Evolutionary conservation across 2,797 vertebrate species (phyloP), one percentile per base, ranked within the genome.

Genomic region (Rhodeus uyekii): DNA sequence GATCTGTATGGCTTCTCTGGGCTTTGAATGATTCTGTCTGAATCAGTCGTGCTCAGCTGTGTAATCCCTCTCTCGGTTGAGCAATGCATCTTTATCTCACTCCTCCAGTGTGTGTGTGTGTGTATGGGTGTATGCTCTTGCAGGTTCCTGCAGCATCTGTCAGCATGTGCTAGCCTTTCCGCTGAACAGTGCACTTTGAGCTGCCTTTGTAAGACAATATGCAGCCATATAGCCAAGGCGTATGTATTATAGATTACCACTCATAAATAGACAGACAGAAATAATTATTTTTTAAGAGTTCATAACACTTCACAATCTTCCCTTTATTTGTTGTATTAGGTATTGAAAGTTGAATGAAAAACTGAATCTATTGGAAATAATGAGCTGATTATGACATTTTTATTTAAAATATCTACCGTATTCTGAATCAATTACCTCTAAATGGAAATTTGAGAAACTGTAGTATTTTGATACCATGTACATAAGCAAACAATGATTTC

Each of bases 161-260:
- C 89, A 88, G 86, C 86, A 84, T 87, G 76, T 78, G 73, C 79
- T 69, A 75, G 81, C 81, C 86, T 86, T 89, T 88, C 81, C 82
- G 86, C 86, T 89, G 86, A 87, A 89, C 87, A 85, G 87, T 83
- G 83, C 85, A 87, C 86, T 89, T 90, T 83, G 80, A 73, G 64
- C 72, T 86, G 78, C 73, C 81, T 86, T 80, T 81, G 83, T 86
- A 86, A 88, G 80, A 88, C 83, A 88, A 88, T 89, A 86, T 75
- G 86, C 87, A 87, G 81, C 73, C 83, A 82, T 74, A 83, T 74
- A 83, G 84, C 60, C 68, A 65, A 84, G 78, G 79, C 80, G 86
- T 85, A 85, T 84, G 78, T 86, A 89, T 89, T 88, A 89, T 86
- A 87, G 85, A 87, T 83, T 81, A 85, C 42, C 13, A 81, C 81